phyloP scores from a whole-genome alignment of 2,113 vertebrate species.

The Neopipo cinnamomea region DNA sequence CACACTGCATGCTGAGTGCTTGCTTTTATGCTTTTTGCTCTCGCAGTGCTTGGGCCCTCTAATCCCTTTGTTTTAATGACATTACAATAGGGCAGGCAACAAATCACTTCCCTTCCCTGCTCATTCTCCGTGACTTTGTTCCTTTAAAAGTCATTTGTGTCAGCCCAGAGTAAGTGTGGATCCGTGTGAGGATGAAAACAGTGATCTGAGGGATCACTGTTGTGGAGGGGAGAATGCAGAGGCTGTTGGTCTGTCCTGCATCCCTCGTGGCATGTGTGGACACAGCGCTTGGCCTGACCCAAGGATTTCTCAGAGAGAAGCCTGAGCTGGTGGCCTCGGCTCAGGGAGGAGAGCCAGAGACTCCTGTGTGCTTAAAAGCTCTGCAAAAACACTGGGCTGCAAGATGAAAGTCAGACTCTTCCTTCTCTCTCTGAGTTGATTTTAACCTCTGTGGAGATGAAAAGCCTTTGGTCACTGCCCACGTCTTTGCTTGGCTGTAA shows the following conservation, averaged over 20 bases:
- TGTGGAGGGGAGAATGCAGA: background rate
- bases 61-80: conserved; percentile 23
- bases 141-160: background rate
- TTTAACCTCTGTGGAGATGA: background rate
- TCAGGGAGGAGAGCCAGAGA: background rate
- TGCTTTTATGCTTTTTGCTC: conserved; percentile 39
- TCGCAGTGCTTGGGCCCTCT: background rate
- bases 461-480: background rate
- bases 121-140: background rate
- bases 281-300: background rate
- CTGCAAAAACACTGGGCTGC: background rate
- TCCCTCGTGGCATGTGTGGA: rapidly evolving
- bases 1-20: background rate
- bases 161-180: background rate
- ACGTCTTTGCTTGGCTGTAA: background rate
- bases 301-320: background rate
- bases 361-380: background rate
- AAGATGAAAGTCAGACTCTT: background rate
- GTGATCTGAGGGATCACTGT: background rate
- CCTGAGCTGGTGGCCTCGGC: background rate
- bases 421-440: background rate
- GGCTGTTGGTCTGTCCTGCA: background rate
- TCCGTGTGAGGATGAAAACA: background rate
- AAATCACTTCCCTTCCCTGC: conserved; percentile 22
- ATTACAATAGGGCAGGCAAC: background rate